Conservation (phyloP, 2,797 vertebrate species). For the Allobates femoralis region DNA sequence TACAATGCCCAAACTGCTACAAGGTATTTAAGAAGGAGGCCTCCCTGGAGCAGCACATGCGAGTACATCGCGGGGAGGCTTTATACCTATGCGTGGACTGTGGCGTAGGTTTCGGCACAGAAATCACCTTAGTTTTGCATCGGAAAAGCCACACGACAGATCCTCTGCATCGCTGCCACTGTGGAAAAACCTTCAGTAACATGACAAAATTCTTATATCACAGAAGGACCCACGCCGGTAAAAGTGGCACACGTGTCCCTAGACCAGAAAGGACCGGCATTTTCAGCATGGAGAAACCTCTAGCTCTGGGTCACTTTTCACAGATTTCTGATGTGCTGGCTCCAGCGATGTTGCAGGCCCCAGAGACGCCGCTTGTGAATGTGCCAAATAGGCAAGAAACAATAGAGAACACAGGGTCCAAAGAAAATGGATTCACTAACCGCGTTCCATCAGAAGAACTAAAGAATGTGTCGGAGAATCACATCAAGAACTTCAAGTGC, state of each 20-base stretch:
- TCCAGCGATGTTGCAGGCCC: neutral
- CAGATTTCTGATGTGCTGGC: neutral
- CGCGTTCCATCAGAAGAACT: neutral
- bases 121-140: slow-evolving; percentile 90
- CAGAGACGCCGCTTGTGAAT: neutral
- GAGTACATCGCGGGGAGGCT: slow-evolving; percentile 87
- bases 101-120: slow-evolving; percentile 87
- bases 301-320: neutral
- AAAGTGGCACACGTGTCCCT: slow-evolving; percentile 67
- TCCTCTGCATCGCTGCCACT: slow-evolving; percentile 88
- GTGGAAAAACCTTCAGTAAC: slow-evolving; percentile 91
- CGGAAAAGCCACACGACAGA: slow-evolving; percentile 88
- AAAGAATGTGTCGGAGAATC: neutral
- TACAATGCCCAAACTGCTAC: slow-evolving; percentile 86
- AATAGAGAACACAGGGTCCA: neutral
- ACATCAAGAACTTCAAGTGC: slow-evolving; percentile 72
- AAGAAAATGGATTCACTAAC: slow-evolving; percentile 32
- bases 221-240: slow-evolving; percentile 81
- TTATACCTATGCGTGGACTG: slow-evolving; percentile 91
- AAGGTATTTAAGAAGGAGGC: slow-evolving; percentile 90
- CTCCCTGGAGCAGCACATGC: slow-evolving; percentile 88
- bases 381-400: neutral
- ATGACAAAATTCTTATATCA: slow-evolving; percentile 96
- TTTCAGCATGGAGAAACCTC: fast-evolving
- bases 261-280: neutral